Percentiles rank a stretch among this genome's conserved stretches.
phyloP scores from a whole-genome alignment of 1,140 invertebrate genomes.

The Samia ricini region DNA sequence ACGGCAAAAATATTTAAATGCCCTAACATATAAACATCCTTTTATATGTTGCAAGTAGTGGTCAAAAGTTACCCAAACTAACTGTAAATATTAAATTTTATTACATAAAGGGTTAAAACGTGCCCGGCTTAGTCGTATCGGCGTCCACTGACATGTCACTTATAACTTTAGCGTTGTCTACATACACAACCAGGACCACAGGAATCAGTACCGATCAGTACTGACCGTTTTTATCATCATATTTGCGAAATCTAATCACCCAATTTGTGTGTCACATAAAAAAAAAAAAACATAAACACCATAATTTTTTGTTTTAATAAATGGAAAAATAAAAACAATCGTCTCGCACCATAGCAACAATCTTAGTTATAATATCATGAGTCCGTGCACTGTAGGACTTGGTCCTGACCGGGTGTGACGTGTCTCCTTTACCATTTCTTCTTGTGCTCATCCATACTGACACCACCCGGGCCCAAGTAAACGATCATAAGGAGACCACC shows the following conservation, averaged over 20 bases:
- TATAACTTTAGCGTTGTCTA: too few relatives aligned
- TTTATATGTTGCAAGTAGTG: too few relatives aligned
- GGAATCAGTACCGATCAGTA: too few relatives aligned
- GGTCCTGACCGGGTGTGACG: constrained; percentile 3
- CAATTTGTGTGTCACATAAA: not conserved
- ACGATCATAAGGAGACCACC: constrained; percentile 99
- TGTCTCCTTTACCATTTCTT: constrained; percentile 92
- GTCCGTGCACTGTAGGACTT: constrained; percentile 3
- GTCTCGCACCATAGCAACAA: constrained; percentile 26
- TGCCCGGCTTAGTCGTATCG: too few relatives aligned
- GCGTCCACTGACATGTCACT: too few relatives aligned
- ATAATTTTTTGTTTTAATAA: constrained; percentile 4
- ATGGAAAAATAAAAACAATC: constrained; percentile 13
- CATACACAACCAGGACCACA: too few relatives aligned
- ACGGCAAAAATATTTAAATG: too few relatives aligned
- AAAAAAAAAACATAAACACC: not conserved
- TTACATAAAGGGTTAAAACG: too few relatives aligned
- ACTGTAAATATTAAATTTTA: too few relatives aligned
- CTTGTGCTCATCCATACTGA: constrained; percentile 99
- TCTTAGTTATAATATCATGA: constrained; percentile 23
- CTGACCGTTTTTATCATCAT: too few relatives aligned
- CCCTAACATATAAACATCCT: too few relatives aligned
- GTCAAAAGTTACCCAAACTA: too few relatives aligned
- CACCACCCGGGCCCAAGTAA: constrained; percentile 97
- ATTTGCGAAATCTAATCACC: not conserved